Percentiles rank a stretch among this genome's conserved stretches.
phyloP scores from a whole-genome alignment of 2,113 vertebrate genomes.

The Forbesichthys papilliferus region DNA sequence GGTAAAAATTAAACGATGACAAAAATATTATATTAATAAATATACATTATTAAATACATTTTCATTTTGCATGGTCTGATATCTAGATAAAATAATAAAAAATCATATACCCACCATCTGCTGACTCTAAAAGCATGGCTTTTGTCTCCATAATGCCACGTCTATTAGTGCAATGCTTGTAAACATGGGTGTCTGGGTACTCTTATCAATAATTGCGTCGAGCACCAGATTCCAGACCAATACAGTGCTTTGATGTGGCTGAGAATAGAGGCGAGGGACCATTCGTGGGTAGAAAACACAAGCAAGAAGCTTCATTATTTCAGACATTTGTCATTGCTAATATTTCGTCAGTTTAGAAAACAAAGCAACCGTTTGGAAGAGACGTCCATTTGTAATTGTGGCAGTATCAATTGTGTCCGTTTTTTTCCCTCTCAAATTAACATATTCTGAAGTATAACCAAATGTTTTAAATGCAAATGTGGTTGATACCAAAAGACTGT shows the following conservation, averaged over 20 bases:
- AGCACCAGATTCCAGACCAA: constrained; percentile 55
- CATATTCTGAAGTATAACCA: too few species aligned
- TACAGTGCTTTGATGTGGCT: constrained; percentile 67
- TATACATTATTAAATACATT: neutral
- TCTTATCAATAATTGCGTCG: constrained; percentile 65
- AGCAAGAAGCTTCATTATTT: constrained; percentile 67
- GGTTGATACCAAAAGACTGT: too few species aligned
- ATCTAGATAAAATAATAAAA: neutral
- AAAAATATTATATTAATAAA: too few species aligned
- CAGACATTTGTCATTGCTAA: constrained; percentile 58
- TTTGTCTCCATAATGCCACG: constrained; percentile 33
- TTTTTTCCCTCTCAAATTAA: too few species aligned
- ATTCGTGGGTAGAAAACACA: constrained; percentile 45
- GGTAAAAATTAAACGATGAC: too few species aligned
- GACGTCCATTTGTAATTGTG: constrained; percentile 21
- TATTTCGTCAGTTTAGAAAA: constrained; percentile 51
- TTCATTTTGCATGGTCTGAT: neutral
- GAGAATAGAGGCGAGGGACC: constrained; percentile 38
- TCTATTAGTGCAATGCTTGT: constrained; percentile 23
- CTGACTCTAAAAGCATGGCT: constrained; percentile 42
- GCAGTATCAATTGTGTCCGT: too few species aligned
- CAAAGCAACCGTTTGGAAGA: constrained; percentile 37
- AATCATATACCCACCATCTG: constrained; percentile 7
- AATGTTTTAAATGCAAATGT: too few species aligned
- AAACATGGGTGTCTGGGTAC: constrained; percentile 38